Conservation (phyloP, 2,113 vertebrate species). For the Percina caprodes region DNA sequence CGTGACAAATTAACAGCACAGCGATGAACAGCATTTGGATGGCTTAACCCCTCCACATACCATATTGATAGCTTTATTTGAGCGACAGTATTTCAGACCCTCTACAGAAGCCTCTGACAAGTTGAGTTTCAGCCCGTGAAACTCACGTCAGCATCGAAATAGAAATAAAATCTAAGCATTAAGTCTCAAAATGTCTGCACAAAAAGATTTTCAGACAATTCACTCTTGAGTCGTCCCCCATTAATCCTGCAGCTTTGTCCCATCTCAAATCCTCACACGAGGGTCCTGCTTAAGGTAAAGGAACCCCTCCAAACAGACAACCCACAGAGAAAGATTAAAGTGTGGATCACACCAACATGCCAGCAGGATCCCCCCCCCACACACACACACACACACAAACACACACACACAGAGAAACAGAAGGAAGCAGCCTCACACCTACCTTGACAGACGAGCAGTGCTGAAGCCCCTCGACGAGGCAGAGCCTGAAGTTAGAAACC, state of each 20-base stretch:
- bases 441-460: constrained; percentile 81
- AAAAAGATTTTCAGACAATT: not conserved
- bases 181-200: too few relatives aligned
- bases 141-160: too few relatives aligned
- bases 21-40: constrained; percentile 42
- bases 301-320: constrained; percentile 5
- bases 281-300: not conserved
- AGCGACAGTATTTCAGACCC: too few relatives aligned
- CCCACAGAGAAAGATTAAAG: constrained; percentile 21
- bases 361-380: not conserved
- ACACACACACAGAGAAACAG: constrained; percentile 2
- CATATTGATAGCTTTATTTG: too few relatives aligned
- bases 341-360: constrained; percentile 8
- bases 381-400: too few relatives aligned
- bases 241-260: constrained; percentile 14
- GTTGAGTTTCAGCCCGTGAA: too few relatives aligned
- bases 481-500: constrained; percentile 65
- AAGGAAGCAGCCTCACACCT: constrained; percentile 67
- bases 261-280: not conserved
- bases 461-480: constrained; percentile 70
- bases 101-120: too few relatives aligned
- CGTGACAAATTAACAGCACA: constrained; percentile 36
- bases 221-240: not conserved
- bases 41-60: constrained; percentile 50
- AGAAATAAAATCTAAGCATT: too few relatives aligned